A percentile compares a stretch with the other conserved stretches of the same genome.
phyloP scores from a whole-genome alignment of 2,888 invertebrate species.

The Alitta virens region DNA sequence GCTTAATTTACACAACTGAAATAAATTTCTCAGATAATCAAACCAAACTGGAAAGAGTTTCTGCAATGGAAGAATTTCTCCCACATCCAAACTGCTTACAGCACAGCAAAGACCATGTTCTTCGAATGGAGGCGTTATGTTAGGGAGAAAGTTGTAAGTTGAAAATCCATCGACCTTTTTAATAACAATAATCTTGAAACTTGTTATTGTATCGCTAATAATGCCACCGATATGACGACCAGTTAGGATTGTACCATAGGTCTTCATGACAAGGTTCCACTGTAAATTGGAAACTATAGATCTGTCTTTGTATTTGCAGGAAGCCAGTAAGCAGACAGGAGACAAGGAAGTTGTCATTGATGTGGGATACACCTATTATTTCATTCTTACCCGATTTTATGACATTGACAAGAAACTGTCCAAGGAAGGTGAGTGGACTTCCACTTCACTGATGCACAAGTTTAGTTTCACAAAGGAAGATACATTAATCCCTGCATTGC shows the following conservation, averaged over 20 bases:
- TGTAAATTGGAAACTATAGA: no score
- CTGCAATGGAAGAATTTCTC: slow-evolving; percentile 15
- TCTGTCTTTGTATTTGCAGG: no score
- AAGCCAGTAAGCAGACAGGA: neutral
- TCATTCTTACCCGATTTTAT: slow-evolving; percentile 26
- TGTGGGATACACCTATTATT: slow-evolving; percentile 28
- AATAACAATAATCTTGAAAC: no score
- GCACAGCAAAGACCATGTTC: slow-evolving; percentile 16
- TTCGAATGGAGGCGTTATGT: slow-evolving; percentile 22
- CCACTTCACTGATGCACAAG: no score
- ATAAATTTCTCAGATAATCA: slow-evolving; percentile 10
- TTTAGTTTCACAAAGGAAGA: no score
- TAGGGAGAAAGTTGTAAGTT: slow-evolving; percentile 19
- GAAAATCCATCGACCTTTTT: neutral
- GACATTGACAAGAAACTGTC: slow-evolving; percentile 27
- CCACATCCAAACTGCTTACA: slow-evolving; percentile 8
- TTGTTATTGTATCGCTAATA: no score
- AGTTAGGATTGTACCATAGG: no score
- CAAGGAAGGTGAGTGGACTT: slow-evolving; percentile 17
- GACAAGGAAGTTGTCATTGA: slow-evolving; percentile 19
- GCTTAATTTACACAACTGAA: no score
- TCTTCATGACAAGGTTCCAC: no score
- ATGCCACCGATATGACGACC: no score
- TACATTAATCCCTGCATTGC: no score
- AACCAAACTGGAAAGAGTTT: slow-evolving; percentile 19